A percentile compares a stretch with the other conserved stretches of the same genome.
phyloP scores from a whole-genome alignment of 2,113 vertebrate genomes.

The Indicator indicator region DNA sequence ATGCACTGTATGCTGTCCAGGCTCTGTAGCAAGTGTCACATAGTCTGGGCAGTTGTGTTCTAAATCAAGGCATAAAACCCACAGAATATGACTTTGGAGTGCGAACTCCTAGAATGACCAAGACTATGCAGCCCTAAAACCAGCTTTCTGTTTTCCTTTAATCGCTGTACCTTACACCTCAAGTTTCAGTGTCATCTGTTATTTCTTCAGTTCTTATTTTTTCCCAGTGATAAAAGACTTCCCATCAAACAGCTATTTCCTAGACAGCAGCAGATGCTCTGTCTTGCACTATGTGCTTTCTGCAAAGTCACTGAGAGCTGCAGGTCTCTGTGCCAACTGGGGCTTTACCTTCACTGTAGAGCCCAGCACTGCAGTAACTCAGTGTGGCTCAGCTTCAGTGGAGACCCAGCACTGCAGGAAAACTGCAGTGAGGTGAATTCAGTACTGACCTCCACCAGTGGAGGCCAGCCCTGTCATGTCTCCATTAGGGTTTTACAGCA shows the following conservation, averaged over 20 bases:
- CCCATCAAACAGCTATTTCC: not conserved
- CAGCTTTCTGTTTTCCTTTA: not conserved
- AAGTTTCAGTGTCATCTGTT: not conserved
- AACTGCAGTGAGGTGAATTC: not conserved
- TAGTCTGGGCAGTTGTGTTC: not conserved
- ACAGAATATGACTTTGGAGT: not conserved
- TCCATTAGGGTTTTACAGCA: not conserved
- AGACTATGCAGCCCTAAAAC: not conserved
- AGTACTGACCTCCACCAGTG: not conserved
- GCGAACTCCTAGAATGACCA: not conserved
- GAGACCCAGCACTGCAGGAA: not conserved
- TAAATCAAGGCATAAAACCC: not conserved
- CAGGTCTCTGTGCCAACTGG: not conserved
- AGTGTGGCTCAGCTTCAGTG: not conserved
- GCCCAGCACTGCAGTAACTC: not conserved
- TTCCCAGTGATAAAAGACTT: not conserved
- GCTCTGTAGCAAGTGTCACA: not conserved
- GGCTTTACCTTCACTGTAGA: not conserved
- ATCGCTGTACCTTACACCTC: not conserved
- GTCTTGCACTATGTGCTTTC: not conserved
- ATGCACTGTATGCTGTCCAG: not conserved
- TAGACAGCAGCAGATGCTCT: conserved; percentile 36
- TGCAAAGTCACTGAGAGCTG: not conserved
- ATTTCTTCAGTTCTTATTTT: not conserved
- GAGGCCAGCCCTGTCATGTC: not conserved